phyloP scores from a whole-genome alignment of 2,797 vertebrate genomes.

The Microctenopoma steveboyesi region DNA sequence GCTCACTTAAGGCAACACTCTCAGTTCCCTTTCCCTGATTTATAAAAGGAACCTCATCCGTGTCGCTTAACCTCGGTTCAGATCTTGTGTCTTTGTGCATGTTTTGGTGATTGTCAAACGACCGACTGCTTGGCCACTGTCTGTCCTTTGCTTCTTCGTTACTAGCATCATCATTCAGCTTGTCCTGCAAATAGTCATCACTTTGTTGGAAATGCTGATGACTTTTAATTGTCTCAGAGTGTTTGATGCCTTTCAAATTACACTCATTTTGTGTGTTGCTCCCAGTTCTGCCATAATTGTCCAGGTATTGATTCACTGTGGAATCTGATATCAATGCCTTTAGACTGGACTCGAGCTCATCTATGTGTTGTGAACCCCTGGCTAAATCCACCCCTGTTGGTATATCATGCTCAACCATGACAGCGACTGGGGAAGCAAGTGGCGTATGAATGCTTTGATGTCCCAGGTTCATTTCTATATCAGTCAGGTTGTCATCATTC shows the following conservation, averaged over 20 bases:
- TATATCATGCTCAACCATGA: conserved; percentile 18
- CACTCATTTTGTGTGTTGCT: conserved; percentile 11
- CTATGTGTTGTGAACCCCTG: conserved; percentile 72
- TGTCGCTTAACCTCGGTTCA: conserved; percentile 2
- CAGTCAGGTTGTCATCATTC: conserved; percentile 24
- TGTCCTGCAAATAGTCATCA: conserved; percentile 13
- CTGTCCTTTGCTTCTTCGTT: not conserved
- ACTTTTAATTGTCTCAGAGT: conserved; percentile 6
- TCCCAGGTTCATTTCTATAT: conserved; percentile 8
- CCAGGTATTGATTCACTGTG: conserved; percentile 63
- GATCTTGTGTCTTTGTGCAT: conserved; percentile 19
- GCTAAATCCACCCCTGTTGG: not conserved
- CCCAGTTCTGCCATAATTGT: conserved; percentile 36
- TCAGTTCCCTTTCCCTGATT: conserved; percentile 13
- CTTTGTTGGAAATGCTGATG: conserved; percentile 1
- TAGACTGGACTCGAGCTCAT: conserved; percentile 75
- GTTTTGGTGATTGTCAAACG: conserved; percentile 24
- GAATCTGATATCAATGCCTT: conserved; percentile 79
- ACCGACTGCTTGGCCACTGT: conserved; percentile 31
- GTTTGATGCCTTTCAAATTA: not conserved
- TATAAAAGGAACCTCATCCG: conserved; percentile 5
- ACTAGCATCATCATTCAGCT: not conserved
- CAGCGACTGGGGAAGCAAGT: conserved; percentile 2
- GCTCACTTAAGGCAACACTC: conserved; percentile 10
- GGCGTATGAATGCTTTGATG: not conserved